These are phyloP conservation scores for Lepidothrix coronata DNA, from an alignment of 2,113 vertebrate species.

Conservation along the genomic window DNA sequence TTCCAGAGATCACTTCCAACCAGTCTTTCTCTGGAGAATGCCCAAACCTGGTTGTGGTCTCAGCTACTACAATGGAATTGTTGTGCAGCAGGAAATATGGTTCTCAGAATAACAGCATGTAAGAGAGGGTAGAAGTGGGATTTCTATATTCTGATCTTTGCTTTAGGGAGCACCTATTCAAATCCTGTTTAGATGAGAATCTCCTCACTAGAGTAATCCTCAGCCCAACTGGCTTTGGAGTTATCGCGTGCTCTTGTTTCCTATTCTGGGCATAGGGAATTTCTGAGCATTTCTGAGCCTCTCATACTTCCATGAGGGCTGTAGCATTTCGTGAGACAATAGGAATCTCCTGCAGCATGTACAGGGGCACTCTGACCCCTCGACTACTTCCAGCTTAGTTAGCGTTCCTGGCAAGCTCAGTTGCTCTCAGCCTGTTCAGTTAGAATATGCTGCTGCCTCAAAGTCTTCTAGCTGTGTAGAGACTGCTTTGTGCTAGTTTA, in stretches of 20 bases:
- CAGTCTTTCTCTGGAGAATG: neutral
- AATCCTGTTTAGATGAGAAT: neutral
- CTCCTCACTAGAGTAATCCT: neutral
- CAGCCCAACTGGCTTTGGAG: neutral
- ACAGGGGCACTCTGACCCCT: neutral
- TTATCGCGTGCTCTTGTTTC: neutral
- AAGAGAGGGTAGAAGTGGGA: neutral
- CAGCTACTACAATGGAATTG: neutral
- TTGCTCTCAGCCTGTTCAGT: neutral
- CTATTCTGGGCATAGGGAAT: neutral
- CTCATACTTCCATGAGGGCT: neutral
- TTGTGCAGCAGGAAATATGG: neutral
- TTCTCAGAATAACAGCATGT: neutral
- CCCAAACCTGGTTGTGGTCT: neutral
- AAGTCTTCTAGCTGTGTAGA: neutral
- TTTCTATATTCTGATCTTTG: neutral
- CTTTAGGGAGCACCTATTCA: neutral
- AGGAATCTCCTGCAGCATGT: neutral
- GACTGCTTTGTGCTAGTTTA: neutral
- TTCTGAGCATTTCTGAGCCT: neutral
- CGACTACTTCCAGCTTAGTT: neutral
- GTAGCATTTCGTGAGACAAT: neutral
- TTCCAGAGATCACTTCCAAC: neutral
- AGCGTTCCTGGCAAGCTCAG: neutral
- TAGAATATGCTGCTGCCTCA: neutral